Base-by-base conservation (phyloP, 2,888 invertebrate species). In the Clivina fossor region DNA sequence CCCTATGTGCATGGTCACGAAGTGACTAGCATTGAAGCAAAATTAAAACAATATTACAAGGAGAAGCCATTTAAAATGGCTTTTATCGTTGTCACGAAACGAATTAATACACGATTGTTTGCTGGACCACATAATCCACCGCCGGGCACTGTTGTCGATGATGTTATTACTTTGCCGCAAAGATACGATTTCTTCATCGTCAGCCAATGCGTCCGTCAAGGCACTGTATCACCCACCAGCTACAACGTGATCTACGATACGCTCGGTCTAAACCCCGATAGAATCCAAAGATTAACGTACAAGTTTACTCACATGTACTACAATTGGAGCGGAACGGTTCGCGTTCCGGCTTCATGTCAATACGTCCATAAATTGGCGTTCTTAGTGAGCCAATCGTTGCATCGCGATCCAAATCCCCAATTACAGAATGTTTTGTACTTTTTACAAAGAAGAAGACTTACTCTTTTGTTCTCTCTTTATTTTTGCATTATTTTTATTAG, bases 341-440 rank as follows among this genome's bases (percentile, higher is more conserved):
- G 92, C 5, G 95, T 96, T 2, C 96, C 96, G 0, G 90, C 94
- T 0, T 93, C 93, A 0, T 93, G 93, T 68, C 94, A 95, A 69
- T 95, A 94, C 70, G 95, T 96, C 0, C 95, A 96, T 71, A 96
- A 95, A 68, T 73, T 96, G 60, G 94, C 96, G 0, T 94, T 91
- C 72, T 75, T 95, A 3, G 87, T 90, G 0, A 88, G 88, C 0
- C 93, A 94, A 69, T 81, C 81, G 5, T 78, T 95, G 7, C 90
- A 93, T 66, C 74, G 76, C 20, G 69, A 78, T 13, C 88, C 90
- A 0, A 78, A 81, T 43, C 71, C 76, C 30, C 75, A 78, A 0
- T 73, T 90, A 15, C 80, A 78, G 38, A 82, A 80, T 15, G 76
- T 84, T 0, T 72, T 90, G 0, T 89, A 86, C 66, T 90, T 84